Evolutionary conservation across 2,797 vertebrate genomes (phyloP), one percentile per base, ranked within the genome.

Genomic region (Clarias fuscus): DNA sequence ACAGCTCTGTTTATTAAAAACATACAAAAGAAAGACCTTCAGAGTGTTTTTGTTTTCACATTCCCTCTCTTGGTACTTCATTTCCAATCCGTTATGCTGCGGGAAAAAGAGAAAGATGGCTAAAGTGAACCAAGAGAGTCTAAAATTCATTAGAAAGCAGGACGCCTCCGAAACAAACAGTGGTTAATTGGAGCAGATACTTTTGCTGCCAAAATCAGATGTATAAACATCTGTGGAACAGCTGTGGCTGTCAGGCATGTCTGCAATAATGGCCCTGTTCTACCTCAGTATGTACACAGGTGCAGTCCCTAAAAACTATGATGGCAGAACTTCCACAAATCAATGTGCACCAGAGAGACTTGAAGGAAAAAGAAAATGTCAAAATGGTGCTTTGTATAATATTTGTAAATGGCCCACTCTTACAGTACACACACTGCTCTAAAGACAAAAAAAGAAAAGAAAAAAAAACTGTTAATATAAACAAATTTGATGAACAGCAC

Each of bases 221-320:
- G 86, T 73, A 73, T 88, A 84, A 90, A 91, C 87, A 91, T 89
- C 89, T 91, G 87, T 76, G 37, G 67, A 79, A 87, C 88, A 90
- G 89, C 80, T 88, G 90, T 84, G 87, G 30, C 82, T 85, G 85
- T 83, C 82, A 76, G 82, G 48, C 82, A 48, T 81, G 64, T 88
- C 84, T 88, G 86, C 72, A 27, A 22, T 75, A 62, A 84, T 84
- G 64, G 48, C 80, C 80, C 48, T 82, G 48, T 70, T 71, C 85
- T 79, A 73, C 82, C 82, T 86, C 83, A 17, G n/a, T 83, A 75
- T 83, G 86, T 84, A 84, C 88, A 85, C 89, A 88, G 88, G 86
- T 90, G 89, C 62, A 56, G 61, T 68, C 65, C 67, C 48, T 33
- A n/a, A 64, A 88, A 87, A 71, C 27, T 58, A 43, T 22, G 64